Percentiles rank a stretch among this genome's conserved stretches.
Conservation (phyloP, 2,113 vertebrate genomes). For the Lutjanus erythropterus region DNA sequence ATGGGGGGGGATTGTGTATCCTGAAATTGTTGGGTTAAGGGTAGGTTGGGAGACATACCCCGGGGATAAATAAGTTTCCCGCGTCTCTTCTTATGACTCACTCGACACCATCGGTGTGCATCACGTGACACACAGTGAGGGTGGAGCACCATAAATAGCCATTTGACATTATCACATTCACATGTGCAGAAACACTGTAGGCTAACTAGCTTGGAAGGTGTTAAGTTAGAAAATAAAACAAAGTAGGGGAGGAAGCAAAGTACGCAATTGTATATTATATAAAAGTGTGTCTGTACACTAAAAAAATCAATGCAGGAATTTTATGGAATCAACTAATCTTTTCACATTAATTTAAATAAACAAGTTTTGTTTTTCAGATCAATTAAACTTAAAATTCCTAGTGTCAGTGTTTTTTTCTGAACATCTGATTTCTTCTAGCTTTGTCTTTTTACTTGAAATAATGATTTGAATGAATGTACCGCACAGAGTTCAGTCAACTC, state of each 20-base stretch:
- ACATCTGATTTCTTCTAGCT: too few species aligned
- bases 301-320: too few species aligned
- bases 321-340: too few species aligned
- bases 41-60: slow-evolving; percentile 23
- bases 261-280: not conserved
- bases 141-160: slow-evolving; percentile 84
- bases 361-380: too few species aligned
- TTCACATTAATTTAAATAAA: too few species aligned
- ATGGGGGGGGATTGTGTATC: slow-evolving; percentile 26
- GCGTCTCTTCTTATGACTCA: slow-evolving; percentile 21
- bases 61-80: slow-evolving; percentile 28
- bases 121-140: slow-evolving; percentile 7
- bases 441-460: too few species aligned
- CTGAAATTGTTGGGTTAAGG: slow-evolving; percentile 36
- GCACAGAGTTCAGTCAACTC: too few species aligned
- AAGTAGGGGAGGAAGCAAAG: not conserved
- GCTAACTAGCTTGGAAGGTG: slow-evolving; percentile 48
- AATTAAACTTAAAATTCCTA: too few species aligned
- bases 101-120: slow-evolving; percentile 2
- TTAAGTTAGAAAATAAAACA: slow-evolving; percentile 33
- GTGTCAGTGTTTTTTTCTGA: too few species aligned
- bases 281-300: slow-evolving; percentile 2
- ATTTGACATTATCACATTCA: slow-evolving; percentile 82
- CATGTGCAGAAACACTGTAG: slow-evolving; percentile 87
- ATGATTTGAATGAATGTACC: too few species aligned